Conservation (phyloP, 2,888 invertebrate genomes). For the Campoplex nolae region DNA sequence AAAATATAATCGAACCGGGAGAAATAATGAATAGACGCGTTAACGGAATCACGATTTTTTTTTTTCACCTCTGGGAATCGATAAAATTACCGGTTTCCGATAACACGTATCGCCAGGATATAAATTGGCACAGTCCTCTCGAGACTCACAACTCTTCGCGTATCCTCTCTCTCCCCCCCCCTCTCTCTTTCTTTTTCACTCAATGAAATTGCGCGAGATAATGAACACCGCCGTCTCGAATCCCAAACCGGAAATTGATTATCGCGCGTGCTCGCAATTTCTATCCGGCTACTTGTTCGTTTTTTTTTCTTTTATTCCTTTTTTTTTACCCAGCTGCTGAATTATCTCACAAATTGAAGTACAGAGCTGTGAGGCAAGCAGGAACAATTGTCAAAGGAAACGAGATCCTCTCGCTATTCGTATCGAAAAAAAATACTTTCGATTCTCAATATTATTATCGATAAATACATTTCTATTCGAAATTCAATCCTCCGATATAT, state of each 20-base stretch:
- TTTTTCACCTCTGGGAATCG: background rate
- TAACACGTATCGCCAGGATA: conserved; percentile 15
- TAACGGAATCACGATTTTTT: background rate
- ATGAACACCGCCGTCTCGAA: conserved; percentile 39
- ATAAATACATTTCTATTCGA: background rate
- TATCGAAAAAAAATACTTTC: background rate
- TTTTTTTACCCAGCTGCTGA: conserved; percentile 10
- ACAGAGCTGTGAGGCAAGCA: background rate
- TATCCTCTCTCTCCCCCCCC: no score
- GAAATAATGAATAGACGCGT: background rate
- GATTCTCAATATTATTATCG: background rate
- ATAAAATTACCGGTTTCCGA: conserved; percentile 18
- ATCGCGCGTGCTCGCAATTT: conserved; percentile 54
- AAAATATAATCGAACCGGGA: background rate
- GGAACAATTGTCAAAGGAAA: conserved; percentile 4
- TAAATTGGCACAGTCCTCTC: conserved; percentile 9
- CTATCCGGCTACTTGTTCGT: background rate
- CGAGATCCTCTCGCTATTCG: background rate
- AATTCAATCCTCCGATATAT: background rate
- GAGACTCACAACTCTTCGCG: background rate
- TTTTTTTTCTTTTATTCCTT: background rate
- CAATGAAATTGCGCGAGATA: conserved; percentile 57
- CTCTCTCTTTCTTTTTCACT: conserved; percentile 22
- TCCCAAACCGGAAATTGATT: conserved; percentile 62
- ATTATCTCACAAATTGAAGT: conserved; percentile 24